phyloP scores from a whole-genome alignment of 1,140 invertebrate genomes.

The Orius laevigatus region DNA sequence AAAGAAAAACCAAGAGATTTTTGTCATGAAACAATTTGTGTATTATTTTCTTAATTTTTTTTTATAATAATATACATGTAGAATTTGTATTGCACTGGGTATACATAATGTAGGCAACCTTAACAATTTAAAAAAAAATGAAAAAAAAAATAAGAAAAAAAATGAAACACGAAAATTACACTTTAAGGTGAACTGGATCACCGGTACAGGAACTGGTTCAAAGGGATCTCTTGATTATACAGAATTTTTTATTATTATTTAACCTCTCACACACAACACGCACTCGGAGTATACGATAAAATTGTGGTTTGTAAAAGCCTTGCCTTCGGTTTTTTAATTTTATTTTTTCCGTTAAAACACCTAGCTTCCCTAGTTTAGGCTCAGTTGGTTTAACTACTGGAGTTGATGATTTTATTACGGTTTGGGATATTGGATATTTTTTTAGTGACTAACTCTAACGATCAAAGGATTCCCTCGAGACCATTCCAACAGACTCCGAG shows the following conservation, averaged over 20 bases:
- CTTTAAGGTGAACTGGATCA: too few relatives aligned
- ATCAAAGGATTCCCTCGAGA: too few relatives aligned
- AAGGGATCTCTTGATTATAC: neutral
- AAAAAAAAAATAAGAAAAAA: too few relatives aligned
- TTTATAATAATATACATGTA: constrained; percentile 4
- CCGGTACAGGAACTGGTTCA: too few relatives aligned
- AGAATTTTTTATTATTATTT: neutral
- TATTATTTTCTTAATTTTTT: constrained; percentile 1
- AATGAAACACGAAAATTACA: too few relatives aligned
- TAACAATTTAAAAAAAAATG: neutral
- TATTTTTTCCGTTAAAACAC: neutral
- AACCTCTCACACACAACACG: constrained; percentile 6
- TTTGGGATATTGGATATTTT: too few relatives aligned
- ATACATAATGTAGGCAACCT: constrained; percentile 11
- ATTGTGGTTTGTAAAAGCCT: constrained; percentile 3
- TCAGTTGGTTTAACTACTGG: neutral
- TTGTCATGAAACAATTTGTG: constrained; percentile 8
- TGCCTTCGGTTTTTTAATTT: constrained; percentile 13
- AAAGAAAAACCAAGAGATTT: neutral
- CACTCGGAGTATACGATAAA: neutral
- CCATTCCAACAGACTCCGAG: too few relatives aligned
- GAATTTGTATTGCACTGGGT: constrained; percentile 15
- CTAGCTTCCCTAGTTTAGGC: constrained; percentile 14
- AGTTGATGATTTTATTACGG: too few relatives aligned
- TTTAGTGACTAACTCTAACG: too few relatives aligned